A percentile compares a stretch with the other conserved stretches of the same genome.
Evolutionary conservation across 2,113 vertebrate species (phyloP).

Genomic region (Uria lomvia): DNA sequence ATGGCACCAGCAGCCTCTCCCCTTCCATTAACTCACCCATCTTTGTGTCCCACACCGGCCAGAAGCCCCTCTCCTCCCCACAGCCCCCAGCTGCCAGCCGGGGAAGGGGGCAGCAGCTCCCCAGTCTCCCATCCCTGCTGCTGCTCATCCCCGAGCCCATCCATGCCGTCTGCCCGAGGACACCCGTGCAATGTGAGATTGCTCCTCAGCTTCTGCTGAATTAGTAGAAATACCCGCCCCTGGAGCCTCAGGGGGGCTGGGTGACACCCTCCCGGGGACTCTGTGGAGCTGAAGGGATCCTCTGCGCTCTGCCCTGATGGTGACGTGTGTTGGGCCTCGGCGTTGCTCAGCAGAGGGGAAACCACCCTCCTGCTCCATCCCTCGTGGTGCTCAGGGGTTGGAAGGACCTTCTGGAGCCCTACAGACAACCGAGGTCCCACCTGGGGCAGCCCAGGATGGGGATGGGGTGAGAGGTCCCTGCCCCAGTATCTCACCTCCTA

Average conservation of each 20-base stretch:
- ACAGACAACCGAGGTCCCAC: background rate
- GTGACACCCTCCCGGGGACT: background rate
- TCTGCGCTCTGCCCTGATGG: accelerated
- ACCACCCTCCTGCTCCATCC: background rate
- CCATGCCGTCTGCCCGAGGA: background rate
- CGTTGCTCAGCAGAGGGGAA: background rate
- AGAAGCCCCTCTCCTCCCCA: background rate
- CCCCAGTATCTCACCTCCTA: background rate
- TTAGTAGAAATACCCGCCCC: background rate
- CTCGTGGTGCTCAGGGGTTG: accelerated
- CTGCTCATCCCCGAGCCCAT: background rate
- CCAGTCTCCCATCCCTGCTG: background rate
- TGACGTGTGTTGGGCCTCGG: background rate
- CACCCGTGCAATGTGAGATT: accelerated
- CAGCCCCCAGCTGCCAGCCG: background rate
- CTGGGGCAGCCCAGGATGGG: background rate
- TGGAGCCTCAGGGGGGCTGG: background rate
- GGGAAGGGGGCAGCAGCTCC: background rate
- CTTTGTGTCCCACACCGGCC: background rate
- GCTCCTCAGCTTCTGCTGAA: background rate
- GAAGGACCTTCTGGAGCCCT: background rate
- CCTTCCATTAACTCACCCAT: background rate
- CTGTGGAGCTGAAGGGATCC: background rate
- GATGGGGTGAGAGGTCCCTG: background rate
- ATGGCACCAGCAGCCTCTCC: background rate